Percentiles rank a stretch among this genome's conserved stretches.
Conservation (phyloP, 2,113 vertebrate genomes). For the Garra rufa region DNA sequence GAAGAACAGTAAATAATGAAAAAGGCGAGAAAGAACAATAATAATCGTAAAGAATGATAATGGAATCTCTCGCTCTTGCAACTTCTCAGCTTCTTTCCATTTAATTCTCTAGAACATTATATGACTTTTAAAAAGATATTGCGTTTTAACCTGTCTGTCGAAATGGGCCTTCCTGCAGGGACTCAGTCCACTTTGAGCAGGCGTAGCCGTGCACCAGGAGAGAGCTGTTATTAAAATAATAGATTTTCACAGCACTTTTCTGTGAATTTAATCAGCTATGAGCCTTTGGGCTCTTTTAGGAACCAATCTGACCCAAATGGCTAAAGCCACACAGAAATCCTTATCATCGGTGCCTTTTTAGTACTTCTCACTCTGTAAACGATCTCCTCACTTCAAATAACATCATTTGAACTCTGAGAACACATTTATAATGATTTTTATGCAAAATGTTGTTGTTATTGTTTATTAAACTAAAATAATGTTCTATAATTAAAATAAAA, state of each 20-base stretch:
- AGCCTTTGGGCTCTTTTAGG: slow-evolving; percentile 22
- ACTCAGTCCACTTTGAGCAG: slow-evolving; percentile 15
- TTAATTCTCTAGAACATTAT: slow-evolving; percentile 4
- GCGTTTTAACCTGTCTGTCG: slow-evolving; percentile 7
- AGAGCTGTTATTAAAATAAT: slow-evolving; percentile 37
- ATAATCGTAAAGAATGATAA: slow-evolving; percentile 17
- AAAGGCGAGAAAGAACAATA: slow-evolving; percentile 3
- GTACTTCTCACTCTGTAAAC: not conserved
- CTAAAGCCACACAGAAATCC: slow-evolving; percentile 21
- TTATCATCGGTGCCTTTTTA: slow-evolving; percentile 3
- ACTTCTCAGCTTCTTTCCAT: not conserved
- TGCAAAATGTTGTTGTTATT: not conserved
- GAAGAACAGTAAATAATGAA: slow-evolving; percentile 32
- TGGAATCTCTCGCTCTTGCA: not conserved
- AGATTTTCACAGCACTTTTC: slow-evolving; percentile 13
- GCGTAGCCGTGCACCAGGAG: slow-evolving; percentile 1
- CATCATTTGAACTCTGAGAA: not conserved
- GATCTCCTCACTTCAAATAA: not conserved
- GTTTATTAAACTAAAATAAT: not conserved
- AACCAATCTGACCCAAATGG: slow-evolving; percentile 23
- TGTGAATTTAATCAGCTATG: slow-evolving; percentile 31
- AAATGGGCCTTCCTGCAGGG: not conserved
- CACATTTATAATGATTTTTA: not conserved
- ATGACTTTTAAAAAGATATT: slow-evolving; percentile 10
- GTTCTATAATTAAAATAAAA: not conserved